Evolutionary conservation across 2,797 vertebrate species (phyloP), one percentile per base, ranked within the genome.

Genomic region (Cirrhinus mrigala): DNA sequence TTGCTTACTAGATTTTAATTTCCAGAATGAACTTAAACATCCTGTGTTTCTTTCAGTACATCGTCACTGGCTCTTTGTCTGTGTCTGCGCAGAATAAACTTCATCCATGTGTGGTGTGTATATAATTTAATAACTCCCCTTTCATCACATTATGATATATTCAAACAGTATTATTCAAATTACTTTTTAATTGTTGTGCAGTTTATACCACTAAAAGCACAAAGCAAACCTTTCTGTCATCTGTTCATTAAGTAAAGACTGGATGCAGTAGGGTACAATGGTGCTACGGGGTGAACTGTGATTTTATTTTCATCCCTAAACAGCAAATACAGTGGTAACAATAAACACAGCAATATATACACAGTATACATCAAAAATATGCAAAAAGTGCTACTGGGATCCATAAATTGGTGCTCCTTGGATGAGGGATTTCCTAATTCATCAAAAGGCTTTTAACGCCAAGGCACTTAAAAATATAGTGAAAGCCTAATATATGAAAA

Each of bases 31-130:
- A 7, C 11, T 58, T 40, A 5, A 58, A 37, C 6, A 40, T 77
- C 6, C 29, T 3, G 20, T 37, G 22, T 18, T 62, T 27, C 60
- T 79, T 14, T 16, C 37, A 79, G 76, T 46, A 62, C 76, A 62
- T 79, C 56, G 62, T 0, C 46, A 37, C 76, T 79, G 76, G 76
- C 1, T 60, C 33, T 60, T 33, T 78, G 33, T 60, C 75, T 58
- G 54, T 78, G 44, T 6, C 22, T 78, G 54, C 22, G 0, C 20
- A 78, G 56, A 60, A 60, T 60, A 60, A 78, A 44, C 20, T 40
- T 7, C 0, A 44, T 62, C n/a, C 1, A 8, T 79, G 22, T 27
- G 3, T 46, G 37, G 75, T 78, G 2, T 9, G 54, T 60, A 54
- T 18, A 54, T 54, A 54, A 54, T 54, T 5, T 54, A 18, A 54